Conservation (phyloP, 2,113 vertebrate species). For the Sylvietta virens region DNA sequence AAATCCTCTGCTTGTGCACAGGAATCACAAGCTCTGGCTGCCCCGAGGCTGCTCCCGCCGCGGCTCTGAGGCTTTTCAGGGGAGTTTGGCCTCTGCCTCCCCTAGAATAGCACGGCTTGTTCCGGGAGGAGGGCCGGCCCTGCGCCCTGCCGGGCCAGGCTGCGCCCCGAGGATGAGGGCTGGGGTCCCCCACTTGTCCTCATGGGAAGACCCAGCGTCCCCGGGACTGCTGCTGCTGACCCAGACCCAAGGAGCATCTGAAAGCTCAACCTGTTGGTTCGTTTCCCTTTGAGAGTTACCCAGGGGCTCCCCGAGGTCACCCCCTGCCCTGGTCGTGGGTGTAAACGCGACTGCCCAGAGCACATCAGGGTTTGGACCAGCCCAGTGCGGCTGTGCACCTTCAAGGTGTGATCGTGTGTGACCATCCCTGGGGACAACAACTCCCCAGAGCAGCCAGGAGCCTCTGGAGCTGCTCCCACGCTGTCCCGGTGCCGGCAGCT, state of each 20-base stretch:
- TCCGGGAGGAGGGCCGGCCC: not conserved
- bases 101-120: not conserved
- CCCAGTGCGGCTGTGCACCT: fast-evolving
- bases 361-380: fast-evolving
- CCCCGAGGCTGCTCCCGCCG: not conserved
- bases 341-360: fast-evolving
- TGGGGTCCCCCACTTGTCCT: fast-evolving
- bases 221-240: fast-evolving
- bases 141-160: fast-evolving
- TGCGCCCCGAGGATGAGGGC: fast-evolving
- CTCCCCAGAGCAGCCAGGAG: not conserved
- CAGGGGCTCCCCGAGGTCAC: not conserved
- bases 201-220: fast-evolving
- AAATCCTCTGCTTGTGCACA: not conserved
- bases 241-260: not conserved
- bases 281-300: fast-evolving
- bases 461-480: fast-evolving
- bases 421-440: fast-evolving
- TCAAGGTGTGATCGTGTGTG: fast-evolving
- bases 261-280: not conserved
- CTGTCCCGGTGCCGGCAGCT: fast-evolving
- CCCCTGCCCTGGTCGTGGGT: not conserved
- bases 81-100: not conserved
- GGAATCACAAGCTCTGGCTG: not conserved
- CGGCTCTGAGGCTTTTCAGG: not conserved